Evolutionary conservation across 2,113 vertebrate genomes (phyloP).

Genomic region (Hirundichthys speculiger): DNA sequence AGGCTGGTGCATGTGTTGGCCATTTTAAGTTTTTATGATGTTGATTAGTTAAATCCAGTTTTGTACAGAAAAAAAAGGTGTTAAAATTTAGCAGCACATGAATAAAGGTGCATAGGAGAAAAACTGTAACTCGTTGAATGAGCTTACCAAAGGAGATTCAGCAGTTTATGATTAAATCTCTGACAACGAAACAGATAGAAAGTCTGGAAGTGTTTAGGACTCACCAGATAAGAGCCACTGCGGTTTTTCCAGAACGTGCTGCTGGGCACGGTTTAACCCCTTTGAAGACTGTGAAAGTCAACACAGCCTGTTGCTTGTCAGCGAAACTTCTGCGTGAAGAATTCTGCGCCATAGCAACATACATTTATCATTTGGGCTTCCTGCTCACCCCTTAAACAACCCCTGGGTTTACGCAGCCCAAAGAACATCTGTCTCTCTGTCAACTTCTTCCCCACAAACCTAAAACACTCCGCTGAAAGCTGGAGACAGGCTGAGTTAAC

Average conservation of each 20-base stretch:
- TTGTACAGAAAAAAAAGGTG: neutral
- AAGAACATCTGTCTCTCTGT: conserved; percentile 70
- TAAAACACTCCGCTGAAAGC: conserved; percentile 12
- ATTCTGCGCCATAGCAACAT: conserved; percentile 31
- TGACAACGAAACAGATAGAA: conserved; percentile 42
- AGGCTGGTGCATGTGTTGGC: conserved; percentile 5
- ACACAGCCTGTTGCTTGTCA: neutral
- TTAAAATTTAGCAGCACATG: neutral
- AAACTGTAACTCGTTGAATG: conserved; percentile 4
- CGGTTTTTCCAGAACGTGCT: conserved; percentile 59
- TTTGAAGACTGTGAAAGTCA: conserved; percentile 59
- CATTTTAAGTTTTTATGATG: neutral
- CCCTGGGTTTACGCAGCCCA: conserved; percentile 49
- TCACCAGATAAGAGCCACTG: conserved; percentile 50
- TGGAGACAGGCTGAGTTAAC: conserved; percentile 10
- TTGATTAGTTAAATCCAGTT: conserved; percentile 2
- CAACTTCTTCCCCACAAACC: conserved; percentile 24
- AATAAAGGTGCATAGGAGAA: neutral
- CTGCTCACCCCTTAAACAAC: conserved; percentile 57
- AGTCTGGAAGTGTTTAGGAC: conserved; percentile 67
- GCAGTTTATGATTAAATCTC: conserved; percentile 57
- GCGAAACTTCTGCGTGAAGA: conserved; percentile 28
- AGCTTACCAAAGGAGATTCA: conserved; percentile 15
- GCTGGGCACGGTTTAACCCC: conserved; percentile 31
- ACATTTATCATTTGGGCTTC: conserved; percentile 68